phyloP scores from a whole-genome alignment of 2,888 invertebrate genomes.

The Drosophila macrospina region DNA sequence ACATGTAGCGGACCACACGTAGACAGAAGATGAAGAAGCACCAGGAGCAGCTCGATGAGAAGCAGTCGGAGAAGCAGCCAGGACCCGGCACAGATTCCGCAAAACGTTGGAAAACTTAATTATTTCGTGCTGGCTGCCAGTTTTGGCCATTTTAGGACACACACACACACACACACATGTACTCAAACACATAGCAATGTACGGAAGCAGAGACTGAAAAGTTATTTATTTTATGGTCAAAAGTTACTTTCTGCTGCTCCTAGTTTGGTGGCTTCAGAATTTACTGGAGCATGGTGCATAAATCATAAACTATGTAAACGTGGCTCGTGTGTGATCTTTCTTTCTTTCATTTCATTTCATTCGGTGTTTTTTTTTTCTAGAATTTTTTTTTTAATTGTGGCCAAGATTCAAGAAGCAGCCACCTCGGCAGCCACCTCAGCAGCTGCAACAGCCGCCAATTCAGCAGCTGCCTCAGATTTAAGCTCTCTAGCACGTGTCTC shows the following conservation, averaged over 20 bases:
- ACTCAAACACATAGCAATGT: slow-evolving; percentile 6
- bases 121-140: slow-evolving; percentile 68
- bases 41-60: slow-evolving; percentile 11
- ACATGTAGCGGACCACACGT: slow-evolving; percentile 70
- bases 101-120: slow-evolving; percentile 79
- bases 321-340: slow-evolving; percentile 49
- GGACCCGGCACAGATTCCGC: slow-evolving; percentile 51
- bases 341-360: slow-evolving; percentile 2
- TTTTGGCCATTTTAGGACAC: slow-evolving; percentile 64
- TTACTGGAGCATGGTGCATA: slow-evolving; percentile 68
- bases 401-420: background rate
- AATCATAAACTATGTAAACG: slow-evolving; percentile 74
- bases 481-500: slow-evolving; percentile 15
- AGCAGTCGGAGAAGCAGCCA: slow-evolving; percentile 26
- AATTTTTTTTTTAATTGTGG: slow-evolving; percentile 24
- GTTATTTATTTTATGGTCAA: slow-evolving; percentile 81
- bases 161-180: slow-evolving; percentile 18
- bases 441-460: background rate
- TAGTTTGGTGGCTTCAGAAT: slow-evolving; percentile 57
- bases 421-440: slow-evolving; percentile 16
- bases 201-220: slow-evolving; percentile 50
- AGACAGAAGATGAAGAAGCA: slow-evolving; percentile 33
- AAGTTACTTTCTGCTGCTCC: slow-evolving; percentile 73
- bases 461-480: slow-evolving; percentile 15
- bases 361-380: background rate